Evolutionary conservation across 2,797 vertebrate genomes (phyloP).

Genomic region (Myripristis murdjan): DNA sequence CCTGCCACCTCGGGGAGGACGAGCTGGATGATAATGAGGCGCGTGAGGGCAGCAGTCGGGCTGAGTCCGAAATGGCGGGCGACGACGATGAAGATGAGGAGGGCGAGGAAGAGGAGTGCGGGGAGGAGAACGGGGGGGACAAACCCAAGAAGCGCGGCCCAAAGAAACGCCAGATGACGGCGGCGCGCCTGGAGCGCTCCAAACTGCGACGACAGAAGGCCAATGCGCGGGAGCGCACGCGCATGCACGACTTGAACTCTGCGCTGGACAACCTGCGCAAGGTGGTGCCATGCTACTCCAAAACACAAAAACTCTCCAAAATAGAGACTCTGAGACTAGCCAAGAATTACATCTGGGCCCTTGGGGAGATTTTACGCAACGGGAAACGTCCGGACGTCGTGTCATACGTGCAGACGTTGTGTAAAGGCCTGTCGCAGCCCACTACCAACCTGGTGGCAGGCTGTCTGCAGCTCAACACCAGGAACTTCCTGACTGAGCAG

Average conservation of each 20-base stretch:
- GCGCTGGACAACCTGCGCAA: constrained; percentile 98
- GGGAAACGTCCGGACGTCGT: constrained; percentile 98
- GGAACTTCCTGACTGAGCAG: constrained; percentile 97
- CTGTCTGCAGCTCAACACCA: constrained; percentile 97
- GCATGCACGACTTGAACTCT: constrained; percentile 98
- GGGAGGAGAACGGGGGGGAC: constrained; percentile 89
- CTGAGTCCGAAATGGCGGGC: constrained; percentile 83
- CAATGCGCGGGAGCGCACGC: constrained; percentile 95
- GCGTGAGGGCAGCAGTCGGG: constrained; percentile 79
- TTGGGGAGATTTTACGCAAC: constrained; percentile 96
- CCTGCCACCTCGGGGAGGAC: constrained; percentile 79
- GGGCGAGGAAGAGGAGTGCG: constrained; percentile 87
- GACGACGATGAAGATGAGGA: constrained; percentile 85
- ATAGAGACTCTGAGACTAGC: constrained; percentile 96
- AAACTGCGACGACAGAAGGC: constrained; percentile 95
- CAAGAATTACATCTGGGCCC: constrained; percentile 98
- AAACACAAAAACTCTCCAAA: constrained; percentile 98
- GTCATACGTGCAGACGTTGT: constrained; percentile 97
- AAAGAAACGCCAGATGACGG: constrained; percentile 97
- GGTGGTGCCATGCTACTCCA: constrained; percentile 98
- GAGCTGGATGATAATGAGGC: constrained; percentile 68
- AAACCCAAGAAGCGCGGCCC: constrained; percentile 97
- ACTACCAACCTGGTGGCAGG: constrained; percentile 98
- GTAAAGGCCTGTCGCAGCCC: constrained; percentile 97
- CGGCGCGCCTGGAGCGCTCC: constrained; percentile 93